Conservation (phyloP, 2,888 invertebrate species). For the Nowickia ferox region DNA sequence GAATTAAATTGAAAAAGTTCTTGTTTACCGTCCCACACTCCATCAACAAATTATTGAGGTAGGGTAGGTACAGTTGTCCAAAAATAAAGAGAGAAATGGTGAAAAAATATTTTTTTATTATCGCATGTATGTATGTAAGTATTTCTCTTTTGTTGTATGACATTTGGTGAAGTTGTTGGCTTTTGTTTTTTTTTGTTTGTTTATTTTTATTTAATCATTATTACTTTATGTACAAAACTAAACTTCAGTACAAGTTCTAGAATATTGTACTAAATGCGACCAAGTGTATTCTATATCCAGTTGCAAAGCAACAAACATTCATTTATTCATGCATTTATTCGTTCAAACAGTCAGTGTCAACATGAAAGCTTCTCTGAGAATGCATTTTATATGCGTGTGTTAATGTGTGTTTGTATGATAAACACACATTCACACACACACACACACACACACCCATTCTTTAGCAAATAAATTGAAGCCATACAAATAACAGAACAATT, state of each 20-base stretch:
- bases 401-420: slow-evolving; percentile 4
- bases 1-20: slow-evolving; percentile 33
- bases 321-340: slow-evolving; percentile 48
- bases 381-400: slow-evolving; percentile 1
- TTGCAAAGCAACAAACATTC: slow-evolving; percentile 40
- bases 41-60: slow-evolving; percentile 67
- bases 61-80: slow-evolving; percentile 67
- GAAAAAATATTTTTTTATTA: slow-evolving; percentile 16
- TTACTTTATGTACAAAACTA: slow-evolving; percentile 34
- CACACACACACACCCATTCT: slow-evolving; percentile 2
- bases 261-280: not conserved
- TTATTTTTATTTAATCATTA: not conserved
- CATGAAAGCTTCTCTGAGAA: slow-evolving; percentile 56
- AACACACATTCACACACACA: slow-evolving; percentile 3
- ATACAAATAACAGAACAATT: slow-evolving; percentile 68
- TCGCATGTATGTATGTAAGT: not conserved
- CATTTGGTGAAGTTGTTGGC: slow-evolving; percentile 32
- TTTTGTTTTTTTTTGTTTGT: not conserved
- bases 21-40: slow-evolving; percentile 21
- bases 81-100: slow-evolving; percentile 36
- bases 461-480: slow-evolving; percentile 64
- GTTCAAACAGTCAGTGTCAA: slow-evolving; percentile 65
- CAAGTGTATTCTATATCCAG: not conserved
- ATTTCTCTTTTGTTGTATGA: slow-evolving; percentile 45
- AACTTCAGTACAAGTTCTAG: slow-evolving; percentile 38